phyloP scores from a whole-genome alignment of 2,113 vertebrate species.

The Macrotus californicus region DNA sequence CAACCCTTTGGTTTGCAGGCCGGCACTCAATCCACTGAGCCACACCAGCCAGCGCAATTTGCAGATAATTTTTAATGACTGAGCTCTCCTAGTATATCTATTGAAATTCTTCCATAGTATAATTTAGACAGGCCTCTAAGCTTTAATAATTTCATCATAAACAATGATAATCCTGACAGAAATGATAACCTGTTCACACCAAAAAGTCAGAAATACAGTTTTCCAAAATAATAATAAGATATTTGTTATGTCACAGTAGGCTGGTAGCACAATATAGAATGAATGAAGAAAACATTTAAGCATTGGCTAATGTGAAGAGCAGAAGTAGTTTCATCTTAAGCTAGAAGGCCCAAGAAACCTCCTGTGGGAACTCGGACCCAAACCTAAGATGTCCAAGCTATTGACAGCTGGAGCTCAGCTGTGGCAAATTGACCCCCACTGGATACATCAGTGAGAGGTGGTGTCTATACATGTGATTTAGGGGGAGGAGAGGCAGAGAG shows the following conservation, averaged over 20 bases:
- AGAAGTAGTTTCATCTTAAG: constrained; percentile 13
- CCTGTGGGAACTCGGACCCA: neutral
- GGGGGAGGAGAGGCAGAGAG: neutral
- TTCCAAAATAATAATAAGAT: constrained; percentile 6
- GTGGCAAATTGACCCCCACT: neutral
- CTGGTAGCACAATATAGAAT: neutral
- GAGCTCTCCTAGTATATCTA: neutral
- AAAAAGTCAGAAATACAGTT: constrained; percentile 1
- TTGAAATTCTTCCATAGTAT: constrained; percentile 32
- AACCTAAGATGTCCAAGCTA: neutral
- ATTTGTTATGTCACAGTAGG: neutral
- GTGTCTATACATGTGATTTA: neutral
- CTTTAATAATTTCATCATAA: constrained; percentile 24
- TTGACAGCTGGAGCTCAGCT: neutral
- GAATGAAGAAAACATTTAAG: neutral
- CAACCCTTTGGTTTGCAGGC: too few species aligned
- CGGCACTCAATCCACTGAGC: neutral
- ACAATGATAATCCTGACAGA: constrained; percentile 16
- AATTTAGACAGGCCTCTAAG: constrained; percentile 1
- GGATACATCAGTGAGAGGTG: neutral
- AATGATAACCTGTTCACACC: constrained; percentile 21
- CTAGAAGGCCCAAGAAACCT: neutral
- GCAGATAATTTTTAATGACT: constrained; percentile 11
- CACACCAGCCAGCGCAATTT: neutral
- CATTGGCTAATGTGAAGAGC: neutral